Percentiles rank a stretch among this genome's conserved stretches.
These are phyloP conservation scores for Apodemus speciosus DNA, from an alignment of 2,113 vertebrate genomes.

Conservation along the genomic window DNA sequence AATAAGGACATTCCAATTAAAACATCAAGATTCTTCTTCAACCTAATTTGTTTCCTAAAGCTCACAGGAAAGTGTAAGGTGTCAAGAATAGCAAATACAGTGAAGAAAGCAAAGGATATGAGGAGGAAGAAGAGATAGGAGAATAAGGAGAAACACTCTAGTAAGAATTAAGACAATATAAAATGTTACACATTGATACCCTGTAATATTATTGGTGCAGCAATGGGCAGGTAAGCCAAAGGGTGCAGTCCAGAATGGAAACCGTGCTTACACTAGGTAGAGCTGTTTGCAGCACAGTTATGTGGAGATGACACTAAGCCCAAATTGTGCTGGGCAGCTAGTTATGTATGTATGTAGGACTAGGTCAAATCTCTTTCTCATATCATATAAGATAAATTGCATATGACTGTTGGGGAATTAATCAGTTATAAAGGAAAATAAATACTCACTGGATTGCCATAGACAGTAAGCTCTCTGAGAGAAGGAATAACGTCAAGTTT, in stretches of 20 bases:
- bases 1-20: slow-evolving; percentile 36
- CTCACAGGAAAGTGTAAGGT: neutral
- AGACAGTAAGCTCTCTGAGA: slow-evolving; percentile 89
- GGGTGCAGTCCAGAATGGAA: neutral
- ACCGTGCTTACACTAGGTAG: neutral
- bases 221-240: neutral
- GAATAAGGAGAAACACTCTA: neutral
- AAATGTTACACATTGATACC: slow-evolving; percentile 25
- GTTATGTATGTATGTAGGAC: neutral
- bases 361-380: slow-evolving; percentile 15
- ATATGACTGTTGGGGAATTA: neutral
- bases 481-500: slow-evolving; percentile 89
- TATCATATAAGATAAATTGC: slow-evolving; percentile 7
- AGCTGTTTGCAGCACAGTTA: neutral
- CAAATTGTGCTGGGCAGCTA: slow-evolving; percentile 23
- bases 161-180: neutral
- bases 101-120: neutral
- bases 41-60: slow-evolving; percentile 52
- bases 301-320: slow-evolving; percentile 11
- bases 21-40: slow-evolving; percentile 39
- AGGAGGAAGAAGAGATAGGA: neutral
- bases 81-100: neutral
- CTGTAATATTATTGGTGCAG: neutral
- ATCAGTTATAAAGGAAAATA: slow-evolving; percentile 48
- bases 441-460: slow-evolving; percentile 90